phyloP scores from a whole-genome alignment of 2,113 vertebrate genomes.

The Heliornis fulica region DNA sequence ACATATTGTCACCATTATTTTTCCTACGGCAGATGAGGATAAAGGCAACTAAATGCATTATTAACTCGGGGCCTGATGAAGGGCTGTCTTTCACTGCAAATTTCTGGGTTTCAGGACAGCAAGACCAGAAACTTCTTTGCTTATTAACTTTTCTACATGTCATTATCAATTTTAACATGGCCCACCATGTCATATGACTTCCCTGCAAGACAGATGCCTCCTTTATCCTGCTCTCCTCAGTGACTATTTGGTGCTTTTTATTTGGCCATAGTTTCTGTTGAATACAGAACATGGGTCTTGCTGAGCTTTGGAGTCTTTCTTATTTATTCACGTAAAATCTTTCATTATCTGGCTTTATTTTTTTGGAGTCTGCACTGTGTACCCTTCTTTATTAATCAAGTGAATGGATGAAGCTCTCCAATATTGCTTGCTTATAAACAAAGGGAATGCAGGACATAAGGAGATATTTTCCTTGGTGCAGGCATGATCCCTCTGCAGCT shows the following conservation, averaged over 20 bases:
- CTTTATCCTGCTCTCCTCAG: not conserved
- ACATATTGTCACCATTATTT: not conserved
- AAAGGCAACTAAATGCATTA: not conserved
- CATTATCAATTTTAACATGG: not conserved
- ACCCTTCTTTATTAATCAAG: not conserved
- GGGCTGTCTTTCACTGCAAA: not conserved
- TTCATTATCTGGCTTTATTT: not conserved
- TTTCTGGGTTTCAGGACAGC: not conserved
- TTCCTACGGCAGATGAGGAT: not conserved
- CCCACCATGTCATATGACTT: not conserved
- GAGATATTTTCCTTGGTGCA: not conserved
- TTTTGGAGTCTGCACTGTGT: not conserved
- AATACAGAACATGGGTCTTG: not conserved
- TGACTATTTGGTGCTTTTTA: not conserved
- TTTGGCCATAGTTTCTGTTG: not conserved
- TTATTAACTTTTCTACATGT: not conserved
- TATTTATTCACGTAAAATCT: not conserved
- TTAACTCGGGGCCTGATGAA: not conserved
- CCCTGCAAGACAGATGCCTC: not conserved
- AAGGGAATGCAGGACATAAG: not conserved
- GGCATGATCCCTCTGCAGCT: not conserved
- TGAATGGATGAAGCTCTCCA: not conserved
- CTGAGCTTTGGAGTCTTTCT: not conserved
- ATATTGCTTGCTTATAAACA: accelerated
- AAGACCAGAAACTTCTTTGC: not conserved